Conservation (phyloP, 37 sponge, comb jelly and placozoan genomes). For the Beroe ovata region DNA sequence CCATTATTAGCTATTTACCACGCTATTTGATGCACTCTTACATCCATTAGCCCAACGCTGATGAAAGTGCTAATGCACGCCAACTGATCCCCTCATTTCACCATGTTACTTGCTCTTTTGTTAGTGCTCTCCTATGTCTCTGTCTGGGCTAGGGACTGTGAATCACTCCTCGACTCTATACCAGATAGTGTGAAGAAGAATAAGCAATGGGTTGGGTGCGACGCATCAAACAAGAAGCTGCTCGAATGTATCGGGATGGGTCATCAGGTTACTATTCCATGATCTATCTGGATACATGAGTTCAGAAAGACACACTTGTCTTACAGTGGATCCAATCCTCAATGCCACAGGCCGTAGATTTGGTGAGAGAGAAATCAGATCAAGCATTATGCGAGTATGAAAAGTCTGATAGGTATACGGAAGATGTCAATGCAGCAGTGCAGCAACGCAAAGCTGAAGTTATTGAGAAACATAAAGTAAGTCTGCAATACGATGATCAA, state of each 20-base stretch:
- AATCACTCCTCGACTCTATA: background rate
- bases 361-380: background rate
- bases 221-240: background rate
- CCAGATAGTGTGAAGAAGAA: background rate
- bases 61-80: constrained; percentile 1
- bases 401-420: background rate
- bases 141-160: too few relatives aligned
- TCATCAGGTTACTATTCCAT: background rate
- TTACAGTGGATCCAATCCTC: background rate
- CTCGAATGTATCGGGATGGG: background rate
- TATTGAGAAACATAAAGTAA: too few relatives aligned
- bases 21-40: too few relatives aligned
- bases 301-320: background rate
- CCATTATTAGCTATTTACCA: too few relatives aligned
- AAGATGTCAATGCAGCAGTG: background rate
- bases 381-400: background rate
- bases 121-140: too few relatives aligned
- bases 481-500: too few relatives aligned
- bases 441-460: too few relatives aligned
- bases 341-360: background rate
- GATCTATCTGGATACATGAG: background rate
- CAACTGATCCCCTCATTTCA: background rate
- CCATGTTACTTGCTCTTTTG: background rate
- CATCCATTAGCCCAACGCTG: too few relatives aligned
- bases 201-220: background rate